Percentiles rank a stretch among this genome's conserved stretches.
Conservation (phyloP, 2,113 vertebrate genomes). For the Pantherophis guttatus region DNA sequence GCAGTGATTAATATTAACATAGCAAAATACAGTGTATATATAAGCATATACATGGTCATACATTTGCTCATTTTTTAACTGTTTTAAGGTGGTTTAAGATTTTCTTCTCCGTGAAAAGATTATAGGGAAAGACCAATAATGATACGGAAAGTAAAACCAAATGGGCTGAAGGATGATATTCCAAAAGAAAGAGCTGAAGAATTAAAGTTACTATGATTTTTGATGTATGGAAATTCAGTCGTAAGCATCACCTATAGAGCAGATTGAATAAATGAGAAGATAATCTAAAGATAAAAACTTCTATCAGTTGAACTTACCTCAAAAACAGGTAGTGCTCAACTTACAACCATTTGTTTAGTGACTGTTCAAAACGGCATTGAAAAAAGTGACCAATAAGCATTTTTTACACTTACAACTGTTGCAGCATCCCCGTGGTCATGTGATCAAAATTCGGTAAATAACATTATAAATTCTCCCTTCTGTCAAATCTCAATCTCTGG, state of each 20-base stretch:
- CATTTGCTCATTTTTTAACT: constrained; percentile 15
- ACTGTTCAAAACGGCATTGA: background rate
- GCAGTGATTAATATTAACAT: constrained; percentile 5
- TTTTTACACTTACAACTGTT: background rate
- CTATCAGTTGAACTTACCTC: background rate
- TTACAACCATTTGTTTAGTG: background rate
- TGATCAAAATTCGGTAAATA: too few relatives aligned
- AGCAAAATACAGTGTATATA: background rate
- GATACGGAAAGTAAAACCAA: background rate
- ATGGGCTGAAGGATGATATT: background rate
- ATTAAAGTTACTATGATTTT: constrained; percentile 1
- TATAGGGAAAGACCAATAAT: constrained; percentile 73
- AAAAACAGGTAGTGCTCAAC: background rate
- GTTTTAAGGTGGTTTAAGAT: constrained; percentile 36
- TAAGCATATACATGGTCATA: constrained; percentile 15
- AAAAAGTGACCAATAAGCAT: background rate
- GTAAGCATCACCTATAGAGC: background rate
- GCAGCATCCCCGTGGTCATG: too few relatives aligned
- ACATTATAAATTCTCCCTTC: too few relatives aligned
- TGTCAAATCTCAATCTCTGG: too few relatives aligned
- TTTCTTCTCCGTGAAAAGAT: constrained; percentile 54
- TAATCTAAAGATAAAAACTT: background rate
- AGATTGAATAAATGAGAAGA: background rate
- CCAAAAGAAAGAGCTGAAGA: constrained; percentile 8
- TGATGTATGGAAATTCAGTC: background rate